Evolutionary conservation across 2,797 vertebrate species (phyloP).

Genomic region (Oryzias sinensis): DNA sequence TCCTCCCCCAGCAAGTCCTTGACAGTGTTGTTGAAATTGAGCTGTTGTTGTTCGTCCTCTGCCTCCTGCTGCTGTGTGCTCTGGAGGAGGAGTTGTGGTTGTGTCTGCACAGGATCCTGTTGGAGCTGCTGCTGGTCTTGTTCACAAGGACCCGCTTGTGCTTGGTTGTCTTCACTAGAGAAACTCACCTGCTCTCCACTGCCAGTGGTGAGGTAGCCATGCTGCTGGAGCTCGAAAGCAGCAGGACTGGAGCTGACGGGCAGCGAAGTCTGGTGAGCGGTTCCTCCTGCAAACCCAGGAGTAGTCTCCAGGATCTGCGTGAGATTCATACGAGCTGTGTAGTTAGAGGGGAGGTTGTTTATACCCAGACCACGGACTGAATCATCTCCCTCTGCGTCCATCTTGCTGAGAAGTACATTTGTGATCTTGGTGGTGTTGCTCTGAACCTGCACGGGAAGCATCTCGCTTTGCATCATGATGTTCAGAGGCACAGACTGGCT

Average conservation of each 20-base stretch:
- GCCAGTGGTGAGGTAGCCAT: slow-evolving; percentile 90
- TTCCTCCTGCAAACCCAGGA: slow-evolving; percentile 77
- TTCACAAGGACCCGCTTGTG: slow-evolving; percentile 89
- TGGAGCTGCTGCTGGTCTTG: slow-evolving; percentile 71
- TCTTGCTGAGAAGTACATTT: slow-evolving; percentile 94
- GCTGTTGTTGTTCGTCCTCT: slow-evolving; percentile 78
- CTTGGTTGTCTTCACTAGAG: slow-evolving; percentile 88
- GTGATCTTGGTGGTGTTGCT: slow-evolving; percentile 92
- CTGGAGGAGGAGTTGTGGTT: slow-evolving; percentile 75
- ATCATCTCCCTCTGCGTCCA: slow-evolving; percentile 93
- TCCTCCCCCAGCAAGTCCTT: slow-evolving; percentile 95
- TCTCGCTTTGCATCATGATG: slow-evolving; percentile 98
- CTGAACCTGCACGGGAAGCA: slow-evolving; percentile 83
- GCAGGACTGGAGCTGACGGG: slow-evolving; percentile 88
- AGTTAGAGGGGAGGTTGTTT: slow-evolving; percentile 97
- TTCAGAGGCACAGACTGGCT: slow-evolving; percentile 96
- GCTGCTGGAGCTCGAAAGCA: slow-evolving; percentile 95
- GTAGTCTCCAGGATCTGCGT: slow-evolving; percentile 97
- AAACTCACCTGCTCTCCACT: slow-evolving; percentile 86
- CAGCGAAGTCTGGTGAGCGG: slow-evolving; percentile 80
- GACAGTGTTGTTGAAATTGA: slow-evolving; percentile 97
- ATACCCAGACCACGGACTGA: slow-evolving; percentile 93
- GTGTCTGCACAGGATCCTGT: slow-evolving; percentile 63
- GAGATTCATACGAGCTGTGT: slow-evolving; percentile 98
- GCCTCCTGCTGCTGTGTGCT: slow-evolving; percentile 75